These are phyloP conservation scores for Drosophila mojavensis DNA, from an alignment of 1,140 invertebrate species.

Conservation along the genomic window DNA sequence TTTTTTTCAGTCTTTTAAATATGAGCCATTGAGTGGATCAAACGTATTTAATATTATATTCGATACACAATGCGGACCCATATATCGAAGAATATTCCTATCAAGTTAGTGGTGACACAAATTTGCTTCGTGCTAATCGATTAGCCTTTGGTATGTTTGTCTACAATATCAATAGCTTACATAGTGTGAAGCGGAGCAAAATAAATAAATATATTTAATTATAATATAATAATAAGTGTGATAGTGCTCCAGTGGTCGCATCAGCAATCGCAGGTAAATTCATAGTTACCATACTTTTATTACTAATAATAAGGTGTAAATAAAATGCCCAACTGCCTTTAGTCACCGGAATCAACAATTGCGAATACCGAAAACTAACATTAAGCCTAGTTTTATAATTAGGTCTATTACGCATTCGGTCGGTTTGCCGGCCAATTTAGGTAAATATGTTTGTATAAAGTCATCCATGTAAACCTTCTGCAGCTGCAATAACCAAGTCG, in stretches of 20 bases:
- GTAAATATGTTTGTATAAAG: neutral
- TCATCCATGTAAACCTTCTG: constrained; percentile 14
- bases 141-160: constrained; percentile 1
- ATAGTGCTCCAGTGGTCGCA: constrained; percentile 24
- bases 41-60: neutral
- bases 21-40: too few relatives aligned
- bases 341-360: constrained; percentile 19
- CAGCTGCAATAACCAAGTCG: constrained; percentile 29
- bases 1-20: too few relatives aligned
- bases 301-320: neutral
- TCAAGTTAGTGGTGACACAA: too few relatives aligned
- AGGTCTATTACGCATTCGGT: neutral
- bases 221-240: constrained; percentile 33
- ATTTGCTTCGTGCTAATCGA: neutral
- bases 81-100: too few relatives aligned
- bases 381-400: neutral
- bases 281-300: neutral
- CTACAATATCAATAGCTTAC: constrained; percentile 32
- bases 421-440: neutral
- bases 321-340: neutral
- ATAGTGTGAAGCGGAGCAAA: constrained; percentile 29
- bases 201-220: constrained; percentile 41
- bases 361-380: constrained; percentile 18
- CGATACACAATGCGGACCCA: neutral
- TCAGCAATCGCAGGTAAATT: constrained; percentile 29